Evolutionary conservation across 2,113 vertebrate species (phyloP), one percentile per base, ranked within the genome.

Genomic region (Microcebus jonahi): DNA sequence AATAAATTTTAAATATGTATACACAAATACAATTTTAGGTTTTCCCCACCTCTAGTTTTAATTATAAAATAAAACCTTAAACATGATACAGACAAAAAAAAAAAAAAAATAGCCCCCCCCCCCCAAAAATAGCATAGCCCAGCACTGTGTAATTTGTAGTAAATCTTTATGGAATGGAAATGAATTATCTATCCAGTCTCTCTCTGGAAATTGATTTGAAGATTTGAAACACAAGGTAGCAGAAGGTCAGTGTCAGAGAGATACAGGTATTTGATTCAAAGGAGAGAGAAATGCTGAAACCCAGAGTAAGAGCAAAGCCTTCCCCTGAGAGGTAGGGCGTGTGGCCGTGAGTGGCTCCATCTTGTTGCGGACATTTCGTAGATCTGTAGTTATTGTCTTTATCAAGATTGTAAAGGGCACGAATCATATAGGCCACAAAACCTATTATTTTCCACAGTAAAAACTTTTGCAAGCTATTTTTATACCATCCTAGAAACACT

Each of bases 291-390:
- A 17, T 39, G 6, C 0, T 34, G 75, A 75, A 61, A 48, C 34
- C 13, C 15, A 27, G 31, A 73, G 68, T 0, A 57, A 0, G 8
- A 70, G 25, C 0, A 12, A 79, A 63, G 53, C 4, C 18, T 12
- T 90, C 57, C 5, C 21, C 55, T 12, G 6, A 5, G 55, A 48
- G 45, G 25, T 3, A 4, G 10, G 34, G 13, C 42, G 3, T 29
- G 21, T 17, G 34, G 5, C 23, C 5, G 0, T 0, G 2, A 1
- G 3, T 1, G 31, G 12, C 23, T 86, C 48, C 2, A 0, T 65
- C 21, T 36, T 21, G 0, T 5, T 8, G 17, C 53, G 34, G 31
- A 59, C 15, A 0, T 50, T 42, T 53, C 0, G 0, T 8, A 27
- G 20, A 36, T 34, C 4, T 10, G 4, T 34, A 34, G 45, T 42